Evolutionary conservation across 2,113 vertebrate genomes (phyloP).

Genomic region (Arizona elegans): DNA sequence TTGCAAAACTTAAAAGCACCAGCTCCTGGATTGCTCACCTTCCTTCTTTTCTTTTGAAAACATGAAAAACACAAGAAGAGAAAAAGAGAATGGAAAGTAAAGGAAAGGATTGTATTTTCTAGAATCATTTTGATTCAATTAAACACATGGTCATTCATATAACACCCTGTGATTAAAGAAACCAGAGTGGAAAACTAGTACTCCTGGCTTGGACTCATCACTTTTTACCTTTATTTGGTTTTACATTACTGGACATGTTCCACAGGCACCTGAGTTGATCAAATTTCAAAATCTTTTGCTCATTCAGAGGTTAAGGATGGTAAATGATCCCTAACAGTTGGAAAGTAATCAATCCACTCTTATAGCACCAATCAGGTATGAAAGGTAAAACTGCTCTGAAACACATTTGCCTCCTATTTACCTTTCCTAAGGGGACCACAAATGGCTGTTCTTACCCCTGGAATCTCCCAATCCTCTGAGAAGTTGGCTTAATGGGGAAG

Average conservation of each 20-base stretch:
- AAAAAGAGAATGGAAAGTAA: too few species aligned
- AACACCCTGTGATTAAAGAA: not conserved
- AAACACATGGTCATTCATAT: not conserved
- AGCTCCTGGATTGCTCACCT: too few species aligned
- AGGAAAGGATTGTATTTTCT: not conserved
- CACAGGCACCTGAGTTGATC: not conserved
- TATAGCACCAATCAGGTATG: not conserved
- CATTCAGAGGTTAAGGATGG: not conserved
- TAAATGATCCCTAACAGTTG: not conserved
- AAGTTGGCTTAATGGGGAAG: not conserved
- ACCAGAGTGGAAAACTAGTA: not conserved
- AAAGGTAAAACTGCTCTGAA: not conserved
- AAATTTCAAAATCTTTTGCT: not conserved
- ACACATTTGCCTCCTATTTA: not conserved
- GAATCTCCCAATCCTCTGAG: not conserved
- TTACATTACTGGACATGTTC: not conserved
- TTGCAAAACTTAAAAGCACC: too few species aligned
- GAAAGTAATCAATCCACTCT: not conserved
- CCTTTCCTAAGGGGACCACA: not conserved
- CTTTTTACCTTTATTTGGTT: not conserved
- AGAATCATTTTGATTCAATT: not conserved
- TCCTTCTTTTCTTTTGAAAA: too few species aligned
- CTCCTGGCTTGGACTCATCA: not conserved
- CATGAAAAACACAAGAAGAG: too few species aligned
- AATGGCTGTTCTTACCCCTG: not conserved